A percentile compares a stretch with the other conserved stretches of the same genome.
Conservation (phyloP, 92 coral and sea anemone genomes). For the Nematostella vectensis region DNA sequence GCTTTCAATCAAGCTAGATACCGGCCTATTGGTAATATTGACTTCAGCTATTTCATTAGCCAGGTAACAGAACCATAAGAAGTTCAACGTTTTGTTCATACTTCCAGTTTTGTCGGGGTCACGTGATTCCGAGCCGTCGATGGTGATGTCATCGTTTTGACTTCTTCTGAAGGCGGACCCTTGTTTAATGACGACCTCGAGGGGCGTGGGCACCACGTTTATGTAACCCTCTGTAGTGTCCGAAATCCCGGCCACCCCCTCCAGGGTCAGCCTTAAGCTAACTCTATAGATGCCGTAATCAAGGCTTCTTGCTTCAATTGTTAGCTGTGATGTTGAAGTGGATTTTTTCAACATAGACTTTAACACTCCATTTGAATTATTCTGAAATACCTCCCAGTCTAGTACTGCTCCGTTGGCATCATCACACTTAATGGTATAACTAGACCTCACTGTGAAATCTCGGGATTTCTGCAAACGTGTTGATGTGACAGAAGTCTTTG, state of each 20-base stretch:
- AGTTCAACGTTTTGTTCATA: conserved; percentile 10
- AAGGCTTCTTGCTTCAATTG: conserved; percentile 17
- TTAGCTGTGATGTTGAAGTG: conserved; percentile 29
- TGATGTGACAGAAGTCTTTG: conserved; percentile 8
- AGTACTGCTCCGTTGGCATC: conserved; percentile 34
- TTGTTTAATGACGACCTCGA: conserved; percentile 24
- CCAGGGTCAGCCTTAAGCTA: conserved; percentile 29
- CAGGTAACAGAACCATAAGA: conserved; percentile 31
- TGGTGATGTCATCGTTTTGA: conserved; percentile 5
- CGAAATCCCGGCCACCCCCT: conserved; percentile 20
- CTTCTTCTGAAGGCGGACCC: conserved; percentile 37
- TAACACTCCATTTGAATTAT: conserved; percentile 1
- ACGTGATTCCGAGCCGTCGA: conserved; percentile 47
- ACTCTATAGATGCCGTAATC: conserved; percentile 32
- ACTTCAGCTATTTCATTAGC: conserved; percentile 9
- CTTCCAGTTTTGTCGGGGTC: conserved; percentile 27
- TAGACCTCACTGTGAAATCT: conserved; percentile 24
- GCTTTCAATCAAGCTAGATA: conserved; percentile 5
- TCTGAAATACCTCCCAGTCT: conserved; percentile 26
- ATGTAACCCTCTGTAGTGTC: conserved; percentile 28
- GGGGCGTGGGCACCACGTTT: conserved; percentile 26
- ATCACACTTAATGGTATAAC: conserved; percentile 23
- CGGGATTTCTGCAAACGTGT: conserved; percentile 27
- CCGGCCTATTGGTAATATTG: conserved; percentile 6
- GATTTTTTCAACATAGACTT: conserved; percentile 2